These are phyloP conservation scores for Cossypha dichroa DNA, from an alignment of 2,797 vertebrate genomes.

Conservation along the genomic window DNA sequence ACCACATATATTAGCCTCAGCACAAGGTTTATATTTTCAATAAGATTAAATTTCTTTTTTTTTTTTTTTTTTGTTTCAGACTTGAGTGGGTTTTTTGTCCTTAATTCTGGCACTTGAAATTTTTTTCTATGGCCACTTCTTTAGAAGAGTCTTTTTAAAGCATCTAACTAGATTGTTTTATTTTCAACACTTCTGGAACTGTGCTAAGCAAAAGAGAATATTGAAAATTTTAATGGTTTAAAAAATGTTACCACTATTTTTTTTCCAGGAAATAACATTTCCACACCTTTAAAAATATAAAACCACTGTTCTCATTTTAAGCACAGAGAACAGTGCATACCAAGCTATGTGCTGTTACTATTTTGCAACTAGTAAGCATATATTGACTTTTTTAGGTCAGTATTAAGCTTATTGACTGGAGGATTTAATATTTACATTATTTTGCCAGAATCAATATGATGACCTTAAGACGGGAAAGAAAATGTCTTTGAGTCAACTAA, in stretches of 20 bases:
- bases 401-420: conserved; percentile 59
- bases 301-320: neutral
- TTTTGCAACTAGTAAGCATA: conserved; percentile 34
- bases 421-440: conserved; percentile 61
- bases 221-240: neutral
- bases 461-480: conserved; percentile 40
- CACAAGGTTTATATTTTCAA: neutral
- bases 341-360: neutral
- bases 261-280: neutral
- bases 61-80: neutral
- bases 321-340: neutral
- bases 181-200: neutral
- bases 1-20: neutral
- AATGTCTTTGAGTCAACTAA: conserved; percentile 29
- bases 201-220: rapidly evolving
- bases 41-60: neutral
- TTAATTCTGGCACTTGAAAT: neutral
- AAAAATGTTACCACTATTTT: neutral
- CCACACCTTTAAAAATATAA: neutral
- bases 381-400: conserved; percentile 42
- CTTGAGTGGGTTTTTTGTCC: neutral
- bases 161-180: neutral
- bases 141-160: neutral
- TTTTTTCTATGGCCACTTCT: neutral
- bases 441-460: conserved; percentile 58